Percentiles rank a stretch among this genome's conserved stretches.
phyloP scores from a whole-genome alignment of 1,140 invertebrate genomes.

The Zaprionus kolodkinae region DNA sequence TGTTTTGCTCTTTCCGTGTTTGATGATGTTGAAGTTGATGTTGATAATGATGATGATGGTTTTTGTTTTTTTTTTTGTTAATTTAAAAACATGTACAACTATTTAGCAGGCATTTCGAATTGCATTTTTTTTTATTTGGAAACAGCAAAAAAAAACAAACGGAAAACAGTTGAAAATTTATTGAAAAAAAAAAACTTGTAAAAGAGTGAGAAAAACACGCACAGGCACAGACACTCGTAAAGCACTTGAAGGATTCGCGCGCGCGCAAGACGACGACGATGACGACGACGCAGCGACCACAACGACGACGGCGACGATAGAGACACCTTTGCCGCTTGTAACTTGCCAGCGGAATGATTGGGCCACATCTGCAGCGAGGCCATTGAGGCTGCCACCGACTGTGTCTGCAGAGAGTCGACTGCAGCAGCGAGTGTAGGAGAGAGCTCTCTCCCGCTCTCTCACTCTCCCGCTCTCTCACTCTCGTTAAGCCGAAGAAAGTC shows the following conservation, averaged over 20 bases:
- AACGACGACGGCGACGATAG: neutral
- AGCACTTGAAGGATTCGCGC: conserved; percentile 24
- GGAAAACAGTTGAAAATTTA: neutral
- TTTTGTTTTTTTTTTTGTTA: neutral
- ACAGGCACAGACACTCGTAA: neutral
- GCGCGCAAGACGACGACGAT: conserved; percentile 24
- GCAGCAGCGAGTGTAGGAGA: conserved; percentile 1
- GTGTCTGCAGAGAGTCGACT: too few species aligned
- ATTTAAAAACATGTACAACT: conserved; percentile 1
- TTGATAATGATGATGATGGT: neutral
- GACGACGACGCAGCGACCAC: conserved; percentile 4
- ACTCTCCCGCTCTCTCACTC: neutral
- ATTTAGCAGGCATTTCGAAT: conserved; percentile 11
- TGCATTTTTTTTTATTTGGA: neutral
- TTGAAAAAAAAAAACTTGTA: neutral
- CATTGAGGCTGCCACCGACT: conserved; percentile 48
- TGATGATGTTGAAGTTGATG: neutral
- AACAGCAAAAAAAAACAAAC: conserved; percentile 21
- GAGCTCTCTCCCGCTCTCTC: conserved; percentile 5
- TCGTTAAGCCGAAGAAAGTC: conserved; percentile 24
- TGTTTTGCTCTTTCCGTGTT: neutral
- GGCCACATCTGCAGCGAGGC: conserved; percentile 61
- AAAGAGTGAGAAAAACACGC: neutral
- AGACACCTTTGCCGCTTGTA: conserved; percentile 72
- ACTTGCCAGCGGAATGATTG: conserved; percentile 74